Evolutionary conservation across 2,888 invertebrate species (phyloP), one percentile per base, ranked within the genome.

Genomic region (Cephus spinipes): DNA sequence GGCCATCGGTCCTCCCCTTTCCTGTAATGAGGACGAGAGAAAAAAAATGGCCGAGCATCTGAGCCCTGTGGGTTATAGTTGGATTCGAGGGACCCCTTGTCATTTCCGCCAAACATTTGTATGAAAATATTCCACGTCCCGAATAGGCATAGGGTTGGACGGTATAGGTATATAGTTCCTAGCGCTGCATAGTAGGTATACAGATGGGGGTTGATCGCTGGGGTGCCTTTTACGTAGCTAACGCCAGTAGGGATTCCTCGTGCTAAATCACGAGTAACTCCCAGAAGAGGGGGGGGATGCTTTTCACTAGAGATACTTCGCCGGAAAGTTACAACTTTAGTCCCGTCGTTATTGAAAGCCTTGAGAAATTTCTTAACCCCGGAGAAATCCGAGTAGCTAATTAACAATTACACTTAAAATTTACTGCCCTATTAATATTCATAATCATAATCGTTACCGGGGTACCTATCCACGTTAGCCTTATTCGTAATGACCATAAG

Each of bases 71-170:
- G 85, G 82, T 87, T 87, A 87, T 87, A 84, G 84, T 85, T 80
- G 84, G 82, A 84, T 83, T 81, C 81, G 74, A 79, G 81, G 69
- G 73, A 76, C 77, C 76, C 78, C 74, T 82, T 83, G 86, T 85
- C 86, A 85, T 87, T 87, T 88, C 84, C 85, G 84, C 81, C 80
- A 85, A 84, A 87, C 87, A 87, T 87, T 88, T 88, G 88, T 87
- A 87, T 87, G 88, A 87, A 89, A 89, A 89, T 87, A 87, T 88
- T 85, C 55, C 55, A 55, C 86, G 76, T 78, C 79, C 69, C 79
- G 77, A 77, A 81, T 78, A 36, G 75, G 73, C 79, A 81, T 35
- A 75, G 75, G 74, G 73, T 79, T 32, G 79, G 78, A 55, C 23
- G 55, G 55, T 23, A 23, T 55, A 55, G 55, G 12, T 32, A 30